Base-by-base conservation (phyloP, 2,797 vertebrate genomes). In the Schizothorax lantsangensis region DNA sequence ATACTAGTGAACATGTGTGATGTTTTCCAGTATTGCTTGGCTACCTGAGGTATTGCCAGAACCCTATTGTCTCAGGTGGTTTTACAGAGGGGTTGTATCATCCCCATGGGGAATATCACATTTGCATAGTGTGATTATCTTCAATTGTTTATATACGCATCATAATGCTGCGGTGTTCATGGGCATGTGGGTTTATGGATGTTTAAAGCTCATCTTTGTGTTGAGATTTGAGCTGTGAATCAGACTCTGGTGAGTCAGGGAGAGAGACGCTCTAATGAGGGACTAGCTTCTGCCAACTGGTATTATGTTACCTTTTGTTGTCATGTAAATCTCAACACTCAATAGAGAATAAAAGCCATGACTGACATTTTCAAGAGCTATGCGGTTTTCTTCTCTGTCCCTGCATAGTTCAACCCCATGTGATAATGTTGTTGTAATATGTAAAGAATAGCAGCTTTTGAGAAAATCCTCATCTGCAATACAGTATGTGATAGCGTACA, bases 91-190 rank as follows among this genome's bases (percentile, higher is more conserved):
- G 81, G 74, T 86, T 78, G 82, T 49, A 79, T 64, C 64, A 73
- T 84, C 66, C 89, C 87, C 84, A 95, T 94, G 94, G 94, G 95
- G 95, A 95, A 95, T 95, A 96, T 94, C 95, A 95, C 95, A 96
- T 96, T 96, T 96, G 94, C 95, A 96, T 96, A 96, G 93, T 91
- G 93, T 94, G 95, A 95, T 96, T 95, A 96, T 96, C 95, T 95
- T 95, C 95, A 95, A 96, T 95, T 96, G 95, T 95, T 96, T 96
- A 96, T 95, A 93, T 93, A 95, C 92, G 95, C 95, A 94, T 95
- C 94, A 95, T 95, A 95, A 95, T 96, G 95, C 95, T 94, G 94
- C 93, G 94, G 93, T 95, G 94, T 95, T 94, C 93, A 93, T 94
- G 91, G 94, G 93, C 94, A 95, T 95, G 95, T 94, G 95, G 95